Evolutionary conservation across 2,113 vertebrate genomes (phyloP), one percentile per base, ranked within the genome.

Genomic region (Monarcha castaneiventris): DNA sequence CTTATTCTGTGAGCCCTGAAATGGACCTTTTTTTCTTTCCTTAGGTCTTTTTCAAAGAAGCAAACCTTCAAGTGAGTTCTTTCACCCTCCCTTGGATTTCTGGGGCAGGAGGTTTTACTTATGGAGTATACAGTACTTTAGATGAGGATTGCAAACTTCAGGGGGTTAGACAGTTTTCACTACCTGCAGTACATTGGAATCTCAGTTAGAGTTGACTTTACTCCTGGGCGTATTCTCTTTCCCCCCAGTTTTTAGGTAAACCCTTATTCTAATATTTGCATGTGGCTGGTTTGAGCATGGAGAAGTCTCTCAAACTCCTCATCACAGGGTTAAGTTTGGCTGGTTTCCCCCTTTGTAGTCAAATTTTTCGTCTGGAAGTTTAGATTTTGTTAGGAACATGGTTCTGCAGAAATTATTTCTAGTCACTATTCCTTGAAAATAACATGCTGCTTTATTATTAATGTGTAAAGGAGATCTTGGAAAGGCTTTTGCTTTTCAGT

Each of bases 51-150:
- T 94, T 89, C 95, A 97, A 96, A 97, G 96, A 96, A 84, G 81
- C 80, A 96, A 97, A 94, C 95, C 96, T 96, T 97, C 96, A 96
- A 97, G 94, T 81, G 91, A 97, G 94, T 97, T 96, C 96, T 95
- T 97, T 96, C 54, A 87, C 94, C 87, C 79, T 95, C 76, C 82
- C 90, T 90, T 95, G 95, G 90, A 97, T 97, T 97, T 97, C 96
- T 97, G 90, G 95, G 96, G 95, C 95, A 97, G 95, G 95, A 98
- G 94, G 92, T 91, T 96, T 89, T 94, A 96, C 95, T 96, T 97
- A 81, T 7, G 18, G 94, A 96, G 90, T 91, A 92, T 63, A 88
- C 33, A 93, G 94, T 93, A 93, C 91, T 96, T 97, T 78, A 91
- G 92, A 91, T 16, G 16, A 94, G 91, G 77, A 81, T 96, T 93